Percentiles rank a stretch among this genome's conserved stretches.
These are phyloP conservation scores for Odontesthes bonariensis DNA, from an alignment of 2,113 vertebrate species.

Conservation along the genomic window DNA sequence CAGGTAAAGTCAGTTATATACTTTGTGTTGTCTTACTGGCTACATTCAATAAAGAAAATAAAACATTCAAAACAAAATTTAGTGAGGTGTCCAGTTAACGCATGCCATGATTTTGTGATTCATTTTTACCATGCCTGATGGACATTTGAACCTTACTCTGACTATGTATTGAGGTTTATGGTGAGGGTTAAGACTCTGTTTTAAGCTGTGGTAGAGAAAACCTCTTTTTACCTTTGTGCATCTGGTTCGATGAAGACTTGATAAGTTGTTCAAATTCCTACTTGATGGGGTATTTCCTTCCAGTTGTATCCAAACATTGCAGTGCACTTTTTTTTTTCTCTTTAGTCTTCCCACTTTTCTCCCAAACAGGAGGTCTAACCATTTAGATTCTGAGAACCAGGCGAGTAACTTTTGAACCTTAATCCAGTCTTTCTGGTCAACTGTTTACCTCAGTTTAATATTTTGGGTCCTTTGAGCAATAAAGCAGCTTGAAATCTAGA, in stretches of 20 bases:
- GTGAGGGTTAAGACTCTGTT: neutral
- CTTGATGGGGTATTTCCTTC: neutral
- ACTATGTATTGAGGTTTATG: too few relatives aligned
- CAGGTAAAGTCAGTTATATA: constrained; percentile 70
- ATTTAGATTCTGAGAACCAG: neutral
- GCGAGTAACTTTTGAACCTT: neutral
- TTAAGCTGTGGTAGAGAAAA: neutral
- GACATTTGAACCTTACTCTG: neutral
- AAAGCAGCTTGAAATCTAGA: neutral
- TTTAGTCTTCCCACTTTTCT: neutral
- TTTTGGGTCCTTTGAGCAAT: neutral
- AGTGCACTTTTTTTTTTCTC: neutral
- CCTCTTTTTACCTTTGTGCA: neutral
- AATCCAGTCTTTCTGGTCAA: neutral
- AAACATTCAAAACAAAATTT: neutral
- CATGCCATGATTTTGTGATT: too few relatives aligned
- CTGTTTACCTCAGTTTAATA: neutral
- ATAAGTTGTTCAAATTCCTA: neutral
- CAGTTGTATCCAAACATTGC: neutral
- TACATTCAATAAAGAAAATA: neutral
- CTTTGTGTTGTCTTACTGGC: neutral
- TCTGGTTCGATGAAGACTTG: neutral
- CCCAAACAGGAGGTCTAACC: neutral
- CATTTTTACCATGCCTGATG: neutral
- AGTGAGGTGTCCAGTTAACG: neutral